Evolutionary conservation across 2,888 invertebrate genomes (phyloP), one percentile per base, ranked within the genome.

Genomic region (Argynnis bischoffii): DNA sequence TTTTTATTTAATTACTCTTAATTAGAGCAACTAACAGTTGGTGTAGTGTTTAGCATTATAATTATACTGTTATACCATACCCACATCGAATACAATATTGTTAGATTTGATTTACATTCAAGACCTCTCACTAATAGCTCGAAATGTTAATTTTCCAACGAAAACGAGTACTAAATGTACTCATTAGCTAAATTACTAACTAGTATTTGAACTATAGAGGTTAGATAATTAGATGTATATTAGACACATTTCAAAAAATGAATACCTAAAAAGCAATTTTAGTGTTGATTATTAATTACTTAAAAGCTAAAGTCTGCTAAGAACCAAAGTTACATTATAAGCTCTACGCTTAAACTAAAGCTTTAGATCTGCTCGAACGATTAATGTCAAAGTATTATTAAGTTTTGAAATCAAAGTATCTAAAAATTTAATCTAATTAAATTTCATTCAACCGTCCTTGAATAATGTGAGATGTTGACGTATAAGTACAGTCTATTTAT

Each of bases 21-120:
- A 59, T 48, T 16, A 41, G 15, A 53, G 16, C 35, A 15, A 61
- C 53, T 41, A 31, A 16, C 15, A 15, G 14, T 51, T 51, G 18
- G 35, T 18, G 16, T 61, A 51, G n/a, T 50, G 35, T 31, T 14
- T 35, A 50, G 16, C 48, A 48, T 47, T 47, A 50, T 14, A 15
- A 26, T 15, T 1, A 21, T 50, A 51, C 16, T 18, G 18, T 18
- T 51, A 50, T 50, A 26, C 31, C 14, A 31, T 11, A 16, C 50
- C 18, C 3, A 60, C 15, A 47, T 14, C 21, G 50, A 56, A 56
- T 18, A 46, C 14, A 21, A 65, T 65, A 51, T 57, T 53, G 16
- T 46, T 56, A 51, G 46, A 65, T 53, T 53, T 53, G 53, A 3
- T 47, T 59, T 53, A 65, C 59, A 21, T 59, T 59, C 53, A 59